Evolutionary conservation across 2,888 invertebrate genomes (phyloP).

Genomic region (Eristalis pertinax): DNA sequence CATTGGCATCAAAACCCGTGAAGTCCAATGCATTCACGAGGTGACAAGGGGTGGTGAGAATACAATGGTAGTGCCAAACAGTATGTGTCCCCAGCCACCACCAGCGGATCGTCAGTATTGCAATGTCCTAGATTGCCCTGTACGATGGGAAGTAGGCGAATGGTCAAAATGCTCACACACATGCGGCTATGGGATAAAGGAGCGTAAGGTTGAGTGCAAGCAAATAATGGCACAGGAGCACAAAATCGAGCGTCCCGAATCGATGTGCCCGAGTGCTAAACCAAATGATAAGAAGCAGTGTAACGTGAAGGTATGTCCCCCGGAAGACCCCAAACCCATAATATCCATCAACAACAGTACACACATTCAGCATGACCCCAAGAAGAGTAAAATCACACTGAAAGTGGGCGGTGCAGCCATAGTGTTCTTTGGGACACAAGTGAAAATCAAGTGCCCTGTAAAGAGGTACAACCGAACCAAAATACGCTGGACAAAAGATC

Average conservation of each 20-base stretch:
- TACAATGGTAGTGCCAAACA: conserved; percentile 95
- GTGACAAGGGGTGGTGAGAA: conserved; percentile 93
- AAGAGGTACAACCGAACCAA: conserved; percentile 90
- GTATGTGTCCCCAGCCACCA: conserved; percentile 93
- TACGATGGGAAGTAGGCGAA: conserved; percentile 92
- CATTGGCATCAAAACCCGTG: conserved; percentile 94
- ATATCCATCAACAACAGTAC: conserved; percentile 91
- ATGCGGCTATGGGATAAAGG: conserved; percentile 96
- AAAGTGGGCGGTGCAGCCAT: conserved; percentile 95
- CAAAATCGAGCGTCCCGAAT: conserved; percentile 89
- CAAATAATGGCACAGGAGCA: conserved; percentile 97
- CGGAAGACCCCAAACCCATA: conserved; percentile 87
- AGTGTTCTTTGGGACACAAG: conserved; percentile 93
- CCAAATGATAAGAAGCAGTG: conserved; percentile 92
- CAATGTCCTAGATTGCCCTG: conserved; percentile 95
- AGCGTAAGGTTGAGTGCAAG: conserved; percentile 91
- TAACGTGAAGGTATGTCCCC: conserved; percentile 90
- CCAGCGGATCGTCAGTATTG: conserved; percentile 95
- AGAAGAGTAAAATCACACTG: conserved; percentile 90
- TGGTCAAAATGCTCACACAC: conserved; percentile 96
- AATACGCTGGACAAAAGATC: conserved; percentile 95
- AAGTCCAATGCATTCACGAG: conserved; percentile 84
- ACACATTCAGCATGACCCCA: conserved; percentile 91
- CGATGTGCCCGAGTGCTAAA: conserved; percentile 88
- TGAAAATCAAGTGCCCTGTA: conserved; percentile 97